A percentile compares a stretch with the other conserved stretches of the same genome.
Evolutionary conservation across 2,797 vertebrate species (phyloP).

Genomic region (Coracias cyanogaster): DNA sequence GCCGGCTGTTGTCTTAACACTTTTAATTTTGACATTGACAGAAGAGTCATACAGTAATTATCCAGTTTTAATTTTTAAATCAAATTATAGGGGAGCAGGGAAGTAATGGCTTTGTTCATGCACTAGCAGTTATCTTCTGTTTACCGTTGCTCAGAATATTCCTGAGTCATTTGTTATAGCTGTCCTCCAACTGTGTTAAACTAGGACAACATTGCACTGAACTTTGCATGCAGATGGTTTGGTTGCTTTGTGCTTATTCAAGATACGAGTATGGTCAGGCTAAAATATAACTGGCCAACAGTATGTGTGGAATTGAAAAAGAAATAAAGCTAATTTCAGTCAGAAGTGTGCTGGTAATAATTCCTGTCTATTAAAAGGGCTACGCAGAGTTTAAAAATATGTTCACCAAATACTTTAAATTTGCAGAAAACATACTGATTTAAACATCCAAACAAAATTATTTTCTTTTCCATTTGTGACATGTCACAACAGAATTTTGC

Average conservation of each 20-base stretch:
- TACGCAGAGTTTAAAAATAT: background rate
- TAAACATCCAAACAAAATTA: background rate
- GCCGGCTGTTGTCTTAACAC: background rate
- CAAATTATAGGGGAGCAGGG: background rate
- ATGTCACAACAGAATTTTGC: background rate
- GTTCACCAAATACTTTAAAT: background rate
- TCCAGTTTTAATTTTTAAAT: background rate
- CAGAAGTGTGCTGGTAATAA: background rate
- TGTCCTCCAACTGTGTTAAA: background rate
- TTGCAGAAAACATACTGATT: background rate
- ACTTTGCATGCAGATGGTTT: background rate
- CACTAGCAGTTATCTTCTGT: constrained; percentile 4
- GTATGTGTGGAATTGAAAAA: constrained; percentile 22
- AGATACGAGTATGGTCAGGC: background rate
- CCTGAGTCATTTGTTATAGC: background rate
- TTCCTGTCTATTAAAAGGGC: background rate
- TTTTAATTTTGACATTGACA: background rate
- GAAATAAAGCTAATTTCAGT: background rate
- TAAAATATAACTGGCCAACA: constrained; percentile 33
- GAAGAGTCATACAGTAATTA: background rate
- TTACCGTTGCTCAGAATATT: constrained; percentile 3
- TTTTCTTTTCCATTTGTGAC: background rate
- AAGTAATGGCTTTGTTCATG: constrained; percentile 10
- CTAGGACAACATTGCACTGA: background rate
- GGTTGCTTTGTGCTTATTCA: background rate